Conservation (phyloP, 2,113 vertebrate genomes). For the Calcarius ornatus region DNA sequence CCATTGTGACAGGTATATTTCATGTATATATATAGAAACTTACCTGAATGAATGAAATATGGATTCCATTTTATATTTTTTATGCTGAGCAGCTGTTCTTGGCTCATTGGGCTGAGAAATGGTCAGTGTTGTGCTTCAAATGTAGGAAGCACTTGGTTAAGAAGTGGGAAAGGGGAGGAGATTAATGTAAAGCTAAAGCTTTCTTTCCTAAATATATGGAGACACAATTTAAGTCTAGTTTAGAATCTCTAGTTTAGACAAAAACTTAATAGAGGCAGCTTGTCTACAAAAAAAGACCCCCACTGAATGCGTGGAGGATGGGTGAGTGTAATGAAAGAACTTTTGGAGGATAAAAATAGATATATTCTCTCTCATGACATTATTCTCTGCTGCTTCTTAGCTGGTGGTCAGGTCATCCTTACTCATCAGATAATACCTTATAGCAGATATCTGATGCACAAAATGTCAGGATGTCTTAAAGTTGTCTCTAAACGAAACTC, state of each 20-base stretch:
- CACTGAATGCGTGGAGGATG: not conserved
- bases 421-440: not conserved
- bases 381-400: not conserved
- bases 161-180: not conserved
- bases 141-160: not conserved
- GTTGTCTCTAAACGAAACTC: not conserved
- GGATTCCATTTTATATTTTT: not conserved
- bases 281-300: not conserved
- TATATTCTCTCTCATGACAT: not conserved
- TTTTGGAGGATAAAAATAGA: not conserved
- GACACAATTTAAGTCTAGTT: not conserved
- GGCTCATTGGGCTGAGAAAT: not conserved
- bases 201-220: not conserved
- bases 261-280: not conserved
- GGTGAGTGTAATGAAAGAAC: not conserved
- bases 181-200: not conserved
- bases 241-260: not conserved
- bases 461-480: not conserved
- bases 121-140: not conserved
- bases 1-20: not conserved
- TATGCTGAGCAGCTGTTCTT: not conserved
- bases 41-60: not conserved
- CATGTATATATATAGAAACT: not conserved
- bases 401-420: not conserved
- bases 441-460: not conserved